Conservation (phyloP, 2,113 vertebrate genomes). For the Rhineura floridana region DNA sequence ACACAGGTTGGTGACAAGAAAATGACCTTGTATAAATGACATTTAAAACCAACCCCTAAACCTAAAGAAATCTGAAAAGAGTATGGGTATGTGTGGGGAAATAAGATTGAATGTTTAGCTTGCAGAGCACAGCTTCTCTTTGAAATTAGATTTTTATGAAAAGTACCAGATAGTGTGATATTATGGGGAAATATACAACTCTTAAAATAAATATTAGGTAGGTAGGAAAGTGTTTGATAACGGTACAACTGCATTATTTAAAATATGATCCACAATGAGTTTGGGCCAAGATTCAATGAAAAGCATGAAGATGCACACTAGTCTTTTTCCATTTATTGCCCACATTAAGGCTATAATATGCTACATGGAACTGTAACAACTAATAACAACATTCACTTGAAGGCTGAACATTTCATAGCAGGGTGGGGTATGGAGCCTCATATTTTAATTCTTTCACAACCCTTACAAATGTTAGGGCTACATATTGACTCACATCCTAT, state of each 20-base stretch:
- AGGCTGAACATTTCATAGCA: too few species aligned
- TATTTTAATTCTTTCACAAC: too few species aligned
- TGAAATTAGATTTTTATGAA: not conserved
- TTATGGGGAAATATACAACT: not conserved
- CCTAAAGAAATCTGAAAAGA: constrained; percentile 1
- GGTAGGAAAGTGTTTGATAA: constrained; percentile 1
- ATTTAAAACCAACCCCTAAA: constrained; percentile 35
- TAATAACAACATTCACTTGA: too few species aligned
- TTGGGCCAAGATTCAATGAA: not conserved
- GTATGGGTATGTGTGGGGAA: not conserved
- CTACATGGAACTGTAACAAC: not conserved
- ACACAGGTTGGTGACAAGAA: constrained; percentile 66
- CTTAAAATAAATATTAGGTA: not conserved
- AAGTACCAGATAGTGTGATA: not conserved
- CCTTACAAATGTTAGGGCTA: too few species aligned
- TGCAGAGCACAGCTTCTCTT: constrained; percentile 11
- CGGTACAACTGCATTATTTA: not conserved
- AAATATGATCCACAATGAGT: constrained; percentile 3
- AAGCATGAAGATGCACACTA: not conserved
- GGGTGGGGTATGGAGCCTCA: too few species aligned
- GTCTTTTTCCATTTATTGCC: not conserved
- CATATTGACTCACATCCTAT: too few species aligned
- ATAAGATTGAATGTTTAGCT: constrained; percentile 11
- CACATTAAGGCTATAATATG: not conserved
- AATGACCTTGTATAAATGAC: constrained; percentile 57